A percentile compares a stretch with the other conserved stretches of the same genome.
These are phyloP conservation scores for Odontothrips loti DNA, from an alignment of 2,888 invertebrate species.

Conservation along the genomic window DNA sequence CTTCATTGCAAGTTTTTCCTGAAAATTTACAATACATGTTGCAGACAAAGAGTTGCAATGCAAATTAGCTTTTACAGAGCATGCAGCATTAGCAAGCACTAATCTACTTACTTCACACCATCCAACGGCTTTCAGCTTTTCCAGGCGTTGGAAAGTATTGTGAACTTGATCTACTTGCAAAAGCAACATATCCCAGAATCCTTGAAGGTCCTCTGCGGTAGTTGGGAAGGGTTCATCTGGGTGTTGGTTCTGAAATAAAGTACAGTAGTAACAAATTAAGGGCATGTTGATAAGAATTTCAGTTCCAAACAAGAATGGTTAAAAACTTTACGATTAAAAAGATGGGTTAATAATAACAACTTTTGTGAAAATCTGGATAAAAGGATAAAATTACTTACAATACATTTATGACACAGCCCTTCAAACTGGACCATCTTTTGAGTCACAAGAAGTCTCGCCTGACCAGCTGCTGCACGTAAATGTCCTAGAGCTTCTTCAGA, in stretches of 20 bases:
- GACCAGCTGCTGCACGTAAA: constrained; percentile 82
- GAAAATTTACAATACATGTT: not conserved
- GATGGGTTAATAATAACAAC: too few species aligned
- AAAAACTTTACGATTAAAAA: too few species aligned
- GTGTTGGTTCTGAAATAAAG: constrained; percentile 54
- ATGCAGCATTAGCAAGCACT: too few species aligned
- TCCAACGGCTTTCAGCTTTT: constrained; percentile 57
- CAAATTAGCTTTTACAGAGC: not conserved
- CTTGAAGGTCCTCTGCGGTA: constrained; percentile 83
- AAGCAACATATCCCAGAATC: constrained; percentile 97
- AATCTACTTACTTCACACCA: constrained; percentile 58
- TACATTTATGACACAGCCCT: constrained; percentile 65
- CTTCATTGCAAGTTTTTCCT: constrained; percentile 21
- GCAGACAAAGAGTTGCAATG: not conserved
- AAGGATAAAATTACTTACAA: constrained; percentile 49
- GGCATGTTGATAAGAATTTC: not conserved
- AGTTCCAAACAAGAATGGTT: too few species aligned
- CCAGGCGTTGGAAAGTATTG: constrained; percentile 67
- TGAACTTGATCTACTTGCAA: constrained; percentile 85
- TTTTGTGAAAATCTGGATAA: too few species aligned
- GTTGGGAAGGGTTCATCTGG: constrained; percentile 81
- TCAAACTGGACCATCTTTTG: constrained; percentile 96
- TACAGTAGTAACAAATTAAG: constrained; percentile 27
- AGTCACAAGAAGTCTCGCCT: constrained; percentile 79
- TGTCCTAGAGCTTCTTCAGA: constrained; percentile 78